Evolutionary conservation across 1,140 invertebrate genomes (phyloP).

Genomic region (Heterodera schachtii): DNA sequence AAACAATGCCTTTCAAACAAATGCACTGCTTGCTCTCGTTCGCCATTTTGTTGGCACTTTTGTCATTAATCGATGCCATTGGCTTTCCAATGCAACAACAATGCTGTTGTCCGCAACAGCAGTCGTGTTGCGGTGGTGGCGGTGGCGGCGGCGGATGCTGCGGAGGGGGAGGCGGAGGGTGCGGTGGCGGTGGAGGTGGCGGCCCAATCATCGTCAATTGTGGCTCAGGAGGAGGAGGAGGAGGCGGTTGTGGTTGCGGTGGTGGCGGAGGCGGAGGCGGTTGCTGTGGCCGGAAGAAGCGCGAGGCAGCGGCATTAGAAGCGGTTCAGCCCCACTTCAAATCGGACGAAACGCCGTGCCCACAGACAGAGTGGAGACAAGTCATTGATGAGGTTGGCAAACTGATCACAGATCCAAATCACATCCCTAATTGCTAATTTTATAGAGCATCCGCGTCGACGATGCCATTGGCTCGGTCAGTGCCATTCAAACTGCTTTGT

Average conservation of each 20-base stretch:
- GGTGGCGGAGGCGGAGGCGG: not conserved
- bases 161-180: too few relatives aligned
- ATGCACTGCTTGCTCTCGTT: not conserved
- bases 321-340: slow-evolving; percentile 7
- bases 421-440: too few relatives aligned
- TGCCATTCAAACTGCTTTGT: slow-evolving; percentile 30
- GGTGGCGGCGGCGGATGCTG: not conserved
- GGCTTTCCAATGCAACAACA: not conserved
- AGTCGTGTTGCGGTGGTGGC: not conserved
- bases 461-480: slow-evolving; percentile 27
- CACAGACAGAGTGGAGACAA: not conserved
- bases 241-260: too few relatives aligned
- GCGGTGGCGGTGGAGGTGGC: too few relatives aligned
- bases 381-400: not conserved
- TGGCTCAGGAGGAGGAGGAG: too few relatives aligned
- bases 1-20: too few relatives aligned
- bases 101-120: not conserved
- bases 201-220: too few relatives aligned
- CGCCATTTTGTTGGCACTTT: not conserved
- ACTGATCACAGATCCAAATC: not conserved
- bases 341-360: not conserved
- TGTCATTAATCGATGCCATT: not conserved
- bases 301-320: not conserved
- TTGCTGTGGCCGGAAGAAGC: not conserved
- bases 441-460: slow-evolving; percentile 17